phyloP scores from a whole-genome alignment of 2,797 vertebrate genomes.

The Cossypha niveicapilla region DNA sequence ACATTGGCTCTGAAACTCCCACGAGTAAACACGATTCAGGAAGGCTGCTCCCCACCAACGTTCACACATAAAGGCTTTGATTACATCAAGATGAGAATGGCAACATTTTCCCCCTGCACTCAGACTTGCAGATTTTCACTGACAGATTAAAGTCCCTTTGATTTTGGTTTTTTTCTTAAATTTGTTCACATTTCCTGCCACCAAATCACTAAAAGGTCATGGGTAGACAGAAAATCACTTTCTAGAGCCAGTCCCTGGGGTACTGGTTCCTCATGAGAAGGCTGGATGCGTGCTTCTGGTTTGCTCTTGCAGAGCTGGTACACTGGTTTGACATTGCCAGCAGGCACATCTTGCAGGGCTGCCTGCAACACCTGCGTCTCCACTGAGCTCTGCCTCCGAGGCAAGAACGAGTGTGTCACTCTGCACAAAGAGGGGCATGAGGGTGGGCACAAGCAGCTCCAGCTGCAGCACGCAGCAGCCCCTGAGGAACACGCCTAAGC shows the following conservation, averaged over 20 bases:
- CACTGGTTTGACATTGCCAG: neutral
- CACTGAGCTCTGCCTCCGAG: neutral
- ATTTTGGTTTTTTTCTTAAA: neutral
- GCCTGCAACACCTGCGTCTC: neutral
- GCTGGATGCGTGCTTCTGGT: neutral
- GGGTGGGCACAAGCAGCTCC: neutral
- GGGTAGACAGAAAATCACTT: neutral
- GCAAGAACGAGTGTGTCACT: accelerated
- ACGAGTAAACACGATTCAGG: slow-evolving; percentile 1
- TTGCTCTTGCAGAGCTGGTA: neutral
- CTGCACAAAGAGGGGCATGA: neutral
- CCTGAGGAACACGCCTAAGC: accelerated
- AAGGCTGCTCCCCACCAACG: slow-evolving; percentile 5
- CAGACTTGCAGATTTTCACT: neutral
- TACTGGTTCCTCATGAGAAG: neutral
- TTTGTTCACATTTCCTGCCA: neutral
- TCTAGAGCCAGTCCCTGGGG: neutral
- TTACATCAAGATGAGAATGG: neutral
- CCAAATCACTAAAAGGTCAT: neutral
- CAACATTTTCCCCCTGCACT: neutral
- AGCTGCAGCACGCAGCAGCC: neutral
- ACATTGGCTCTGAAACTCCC: neutral
- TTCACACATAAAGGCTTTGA: slow-evolving; percentile 1
- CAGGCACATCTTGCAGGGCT: neutral
- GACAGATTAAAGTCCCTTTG: neutral